A percentile compares a stretch with the other conserved stretches of the same genome.
These are phyloP conservation scores for Hippopotamus amphibius DNA, from an alignment of 2,113 vertebrate species.

Conservation along the genomic window DNA sequence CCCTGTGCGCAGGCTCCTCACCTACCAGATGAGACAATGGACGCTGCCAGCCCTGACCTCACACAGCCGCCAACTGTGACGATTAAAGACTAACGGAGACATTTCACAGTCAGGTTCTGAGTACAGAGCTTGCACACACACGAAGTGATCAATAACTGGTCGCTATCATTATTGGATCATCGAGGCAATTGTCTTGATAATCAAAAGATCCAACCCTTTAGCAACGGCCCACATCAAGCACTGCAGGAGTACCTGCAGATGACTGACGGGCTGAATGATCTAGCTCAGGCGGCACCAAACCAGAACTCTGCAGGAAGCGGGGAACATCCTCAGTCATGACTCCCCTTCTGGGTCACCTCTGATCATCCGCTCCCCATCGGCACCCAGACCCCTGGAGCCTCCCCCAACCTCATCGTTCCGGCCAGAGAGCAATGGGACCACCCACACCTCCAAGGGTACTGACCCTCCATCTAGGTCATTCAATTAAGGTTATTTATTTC, in stretches of 20 bases:
- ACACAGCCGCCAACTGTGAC: too few relatives aligned
- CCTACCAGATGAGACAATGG: too few relatives aligned
- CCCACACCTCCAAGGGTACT: background rate
- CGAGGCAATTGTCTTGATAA: background rate
- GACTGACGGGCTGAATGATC: background rate
- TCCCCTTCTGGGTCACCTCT: background rate
- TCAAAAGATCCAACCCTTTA: background rate
- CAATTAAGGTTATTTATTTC: background rate
- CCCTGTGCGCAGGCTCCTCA: background rate
- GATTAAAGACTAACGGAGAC: background rate
- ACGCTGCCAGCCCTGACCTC: background rate
- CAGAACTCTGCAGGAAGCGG: background rate
- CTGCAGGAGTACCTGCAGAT: background rate
- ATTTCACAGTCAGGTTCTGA: background rate
- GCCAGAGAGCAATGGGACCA: background rate
- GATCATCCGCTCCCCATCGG: background rate
- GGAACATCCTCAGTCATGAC: background rate
- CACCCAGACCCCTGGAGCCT: background rate
- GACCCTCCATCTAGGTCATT: background rate
- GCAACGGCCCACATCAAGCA: too few relatives aligned
- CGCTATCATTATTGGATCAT: background rate
- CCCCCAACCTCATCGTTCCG: background rate
- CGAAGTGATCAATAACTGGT: background rate
- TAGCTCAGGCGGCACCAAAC: background rate
- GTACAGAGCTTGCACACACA: fast-evolving